phyloP scores from a whole-genome alignment of 2,888 invertebrate species.

The Mactromeris polynyma region DNA sequence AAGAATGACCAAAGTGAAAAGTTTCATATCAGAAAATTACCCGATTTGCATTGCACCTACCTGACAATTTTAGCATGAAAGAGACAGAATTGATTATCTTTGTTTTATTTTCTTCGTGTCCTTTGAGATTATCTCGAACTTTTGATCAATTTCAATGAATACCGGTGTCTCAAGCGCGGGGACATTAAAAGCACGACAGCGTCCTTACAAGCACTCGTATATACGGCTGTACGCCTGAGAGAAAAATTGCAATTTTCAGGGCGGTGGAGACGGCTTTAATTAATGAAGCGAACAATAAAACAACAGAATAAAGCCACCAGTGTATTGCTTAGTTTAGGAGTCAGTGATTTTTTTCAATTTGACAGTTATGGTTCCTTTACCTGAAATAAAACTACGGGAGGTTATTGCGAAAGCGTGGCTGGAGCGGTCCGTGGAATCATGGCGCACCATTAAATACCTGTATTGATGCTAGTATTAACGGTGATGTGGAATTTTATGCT shows the following conservation, averaged over 20 bases:
- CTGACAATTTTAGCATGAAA: constrained; percentile 50
- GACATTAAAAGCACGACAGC: constrained; percentile 46
- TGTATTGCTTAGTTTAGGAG: neutral
- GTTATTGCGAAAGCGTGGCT: neutral
- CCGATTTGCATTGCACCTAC: constrained; percentile 45
- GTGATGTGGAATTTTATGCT: neutral
- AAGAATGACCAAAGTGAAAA: neutral
- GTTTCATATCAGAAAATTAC: constrained; percentile 15
- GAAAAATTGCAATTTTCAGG: constrained; percentile 40
- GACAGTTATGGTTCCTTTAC: constrained; percentile 17
- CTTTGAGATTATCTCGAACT: constrained; percentile 36
- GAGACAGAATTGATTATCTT: constrained; percentile 48
- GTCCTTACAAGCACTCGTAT: neutral
- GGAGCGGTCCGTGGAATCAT: neutral
- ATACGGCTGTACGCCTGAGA: constrained; percentile 36
- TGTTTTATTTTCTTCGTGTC: constrained; percentile 44
- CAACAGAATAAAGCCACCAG: neutral
- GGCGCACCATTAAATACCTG: neutral
- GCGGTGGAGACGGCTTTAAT: constrained; percentile 45
- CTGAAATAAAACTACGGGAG: constrained; percentile 8
- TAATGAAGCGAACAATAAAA: constrained; percentile 44
- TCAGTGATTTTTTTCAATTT: constrained; percentile 14
- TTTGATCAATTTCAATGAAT: constrained; percentile 44
- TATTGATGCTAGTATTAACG: neutral
- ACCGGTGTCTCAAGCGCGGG: constrained; percentile 39